Conservation (phyloP, 2,888 invertebrate genomes). For the Didymodactylos carnosus region DNA sequence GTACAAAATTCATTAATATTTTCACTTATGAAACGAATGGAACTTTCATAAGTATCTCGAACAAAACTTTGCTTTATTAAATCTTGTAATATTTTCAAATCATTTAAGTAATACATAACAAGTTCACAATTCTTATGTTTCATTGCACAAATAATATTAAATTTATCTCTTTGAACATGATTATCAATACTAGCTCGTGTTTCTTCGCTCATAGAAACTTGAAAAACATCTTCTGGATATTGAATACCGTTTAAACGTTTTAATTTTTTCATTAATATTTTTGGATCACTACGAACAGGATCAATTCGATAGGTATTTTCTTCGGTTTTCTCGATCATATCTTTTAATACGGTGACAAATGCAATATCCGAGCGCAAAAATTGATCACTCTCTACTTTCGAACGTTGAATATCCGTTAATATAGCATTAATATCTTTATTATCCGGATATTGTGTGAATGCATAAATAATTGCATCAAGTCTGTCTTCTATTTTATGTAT, state of each 20-base stretch:
- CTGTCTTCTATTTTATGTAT: neutral
- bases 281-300: neutral
- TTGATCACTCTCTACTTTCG: neutral
- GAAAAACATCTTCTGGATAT: neutral
- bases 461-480: neutral
- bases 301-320: neutral
- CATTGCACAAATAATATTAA: neutral
- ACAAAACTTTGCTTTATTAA: neutral
- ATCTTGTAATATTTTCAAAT: neutral
- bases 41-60: neutral
- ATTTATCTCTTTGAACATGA: neutral
- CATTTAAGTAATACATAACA: neutral
- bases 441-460: neutral
- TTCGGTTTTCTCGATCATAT: neutral
- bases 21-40: neutral
- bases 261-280: neutral
- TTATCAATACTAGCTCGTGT: neutral
- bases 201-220: neutral
- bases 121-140: neutral
- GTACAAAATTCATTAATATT: neutral
- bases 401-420: neutral
- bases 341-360: neutral
- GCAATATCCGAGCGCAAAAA: neutral
- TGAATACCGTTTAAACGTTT: neutral
- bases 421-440: neutral